phyloP scores from a whole-genome alignment of 2,113 vertebrate genomes.

The Talpa occidentalis region DNA sequence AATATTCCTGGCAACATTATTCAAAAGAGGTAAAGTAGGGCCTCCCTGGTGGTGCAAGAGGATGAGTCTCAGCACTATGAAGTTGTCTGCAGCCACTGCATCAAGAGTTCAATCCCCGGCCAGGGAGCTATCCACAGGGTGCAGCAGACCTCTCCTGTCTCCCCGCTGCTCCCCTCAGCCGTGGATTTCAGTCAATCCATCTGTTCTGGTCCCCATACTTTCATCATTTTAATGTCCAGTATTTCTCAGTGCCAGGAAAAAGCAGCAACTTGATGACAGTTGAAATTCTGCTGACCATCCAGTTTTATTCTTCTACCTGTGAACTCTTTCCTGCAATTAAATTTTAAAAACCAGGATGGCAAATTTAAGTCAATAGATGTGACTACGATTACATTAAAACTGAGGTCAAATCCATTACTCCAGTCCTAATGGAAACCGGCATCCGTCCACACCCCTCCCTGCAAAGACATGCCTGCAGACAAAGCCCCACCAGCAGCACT shows the following conservation, averaged over 20 bases:
- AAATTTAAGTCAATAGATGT: neutral
- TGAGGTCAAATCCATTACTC: neutral
- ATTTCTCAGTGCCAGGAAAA: neutral
- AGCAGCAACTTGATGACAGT: neutral
- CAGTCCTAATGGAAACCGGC: too few relatives aligned
- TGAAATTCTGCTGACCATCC: neutral
- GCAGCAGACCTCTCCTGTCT: too few relatives aligned
- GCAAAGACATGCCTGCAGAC: too few relatives aligned
- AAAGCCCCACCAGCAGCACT: neutral
- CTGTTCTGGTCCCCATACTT: too few relatives aligned
- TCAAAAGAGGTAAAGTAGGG: neutral
- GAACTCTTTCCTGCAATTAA: neutral
- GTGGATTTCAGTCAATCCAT: too few relatives aligned
- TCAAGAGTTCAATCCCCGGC: too few relatives aligned
- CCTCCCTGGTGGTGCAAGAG: too few relatives aligned
- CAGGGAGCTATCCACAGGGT: too few relatives aligned
- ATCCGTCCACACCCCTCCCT: accelerated
- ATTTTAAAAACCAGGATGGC: neutral
- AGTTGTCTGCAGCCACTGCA: too few relatives aligned
- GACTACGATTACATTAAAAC: neutral
- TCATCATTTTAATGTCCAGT: neutral
- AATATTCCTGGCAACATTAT: neutral
- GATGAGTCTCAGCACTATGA: too few relatives aligned
- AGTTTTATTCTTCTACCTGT: neutral
- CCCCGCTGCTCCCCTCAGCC: too few relatives aligned